Evolutionary conservation across 2,888 invertebrate species (phyloP).

Genomic region (Sinotaia quadrata): DNA sequence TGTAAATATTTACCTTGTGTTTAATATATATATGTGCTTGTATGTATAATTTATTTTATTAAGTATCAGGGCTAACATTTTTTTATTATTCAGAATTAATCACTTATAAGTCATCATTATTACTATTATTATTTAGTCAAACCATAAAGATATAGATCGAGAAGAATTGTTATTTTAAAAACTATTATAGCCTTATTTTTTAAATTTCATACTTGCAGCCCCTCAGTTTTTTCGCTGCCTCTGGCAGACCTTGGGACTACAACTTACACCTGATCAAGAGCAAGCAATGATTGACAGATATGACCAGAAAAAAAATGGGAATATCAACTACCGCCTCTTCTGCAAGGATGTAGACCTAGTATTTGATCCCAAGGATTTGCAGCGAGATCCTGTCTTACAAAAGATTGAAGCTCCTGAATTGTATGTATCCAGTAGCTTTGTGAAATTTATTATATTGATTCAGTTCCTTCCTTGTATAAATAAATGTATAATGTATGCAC

Average conservation of each 20-base stretch:
- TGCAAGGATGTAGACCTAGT: slow-evolving; percentile 66
- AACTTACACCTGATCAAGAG: slow-evolving; percentile 65
- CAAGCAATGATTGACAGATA: slow-evolving; percentile 62
- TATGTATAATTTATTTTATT: no score
- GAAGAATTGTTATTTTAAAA: no score
- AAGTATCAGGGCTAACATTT: no score
- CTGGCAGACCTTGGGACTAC: slow-evolving; percentile 68
- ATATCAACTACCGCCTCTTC: slow-evolving; percentile 68
- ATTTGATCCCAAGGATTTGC: slow-evolving; percentile 64
- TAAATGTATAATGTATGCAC: no score
- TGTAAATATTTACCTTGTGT: no score
- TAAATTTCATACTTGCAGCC: slow-evolving; percentile 50
- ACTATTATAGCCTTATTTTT: no score
- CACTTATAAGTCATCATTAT: not conserved
- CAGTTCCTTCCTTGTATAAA: no score
- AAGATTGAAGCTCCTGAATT: slow-evolving; percentile 61
- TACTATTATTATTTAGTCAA: no score
- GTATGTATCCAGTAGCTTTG: slow-evolving; percentile 58
- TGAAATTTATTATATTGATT: no score
- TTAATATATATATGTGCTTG: no score
- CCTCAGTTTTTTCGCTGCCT: slow-evolving; percentile 71
- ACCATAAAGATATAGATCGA: no score
- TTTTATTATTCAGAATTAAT: no score
- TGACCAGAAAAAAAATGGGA: slow-evolving; percentile 58
- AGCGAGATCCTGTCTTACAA: slow-evolving; percentile 57